These are phyloP conservation scores for Epiblema foenella DNA, from an alignment of 2,888 invertebrate species.

Conservation along the genomic window DNA sequence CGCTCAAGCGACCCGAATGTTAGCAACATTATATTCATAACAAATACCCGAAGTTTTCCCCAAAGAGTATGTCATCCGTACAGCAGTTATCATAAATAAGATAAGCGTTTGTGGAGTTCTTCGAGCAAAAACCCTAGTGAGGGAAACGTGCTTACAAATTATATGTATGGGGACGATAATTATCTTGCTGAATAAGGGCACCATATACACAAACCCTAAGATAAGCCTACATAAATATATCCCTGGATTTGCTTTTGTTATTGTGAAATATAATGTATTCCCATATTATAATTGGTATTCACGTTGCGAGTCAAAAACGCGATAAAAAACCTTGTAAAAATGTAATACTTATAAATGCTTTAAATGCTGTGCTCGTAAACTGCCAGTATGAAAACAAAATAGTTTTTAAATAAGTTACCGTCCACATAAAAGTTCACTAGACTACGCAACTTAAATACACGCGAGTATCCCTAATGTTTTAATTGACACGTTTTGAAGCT, in stretches of 20 bases:
- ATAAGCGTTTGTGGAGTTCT: conserved; percentile 66
- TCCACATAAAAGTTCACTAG: conserved; percentile 5
- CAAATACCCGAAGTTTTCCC: conserved; percentile 58
- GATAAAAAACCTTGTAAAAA: neutral
- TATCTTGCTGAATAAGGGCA: conserved; percentile 34
- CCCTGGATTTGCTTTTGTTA: neutral
- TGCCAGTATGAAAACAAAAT: conserved; percentile 17
- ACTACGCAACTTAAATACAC: conserved; percentile 25
- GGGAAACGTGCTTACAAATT: conserved; percentile 52
- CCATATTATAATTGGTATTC: neutral
- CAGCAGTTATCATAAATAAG: conserved; percentile 72
- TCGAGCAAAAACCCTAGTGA: conserved; percentile 65
- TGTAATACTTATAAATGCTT: neutral
- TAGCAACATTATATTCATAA: conserved; percentile 45
- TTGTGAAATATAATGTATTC: neutral
- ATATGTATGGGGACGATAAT: conserved; percentile 45
- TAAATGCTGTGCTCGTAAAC: neutral
- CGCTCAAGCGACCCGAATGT: conserved; percentile 34
- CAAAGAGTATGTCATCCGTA: conserved; percentile 57
- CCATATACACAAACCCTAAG: conserved; percentile 13
- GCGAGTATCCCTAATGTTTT: conserved; percentile 47
- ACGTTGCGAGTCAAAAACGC: neutral
- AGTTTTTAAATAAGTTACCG: conserved; percentile 16
- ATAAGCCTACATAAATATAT: conserved; percentile 5
- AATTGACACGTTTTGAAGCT: conserved; percentile 59